These are phyloP conservation scores for Microtus montanus DNA, from an alignment of 2,113 vertebrate species.

Conservation along the genomic window DNA sequence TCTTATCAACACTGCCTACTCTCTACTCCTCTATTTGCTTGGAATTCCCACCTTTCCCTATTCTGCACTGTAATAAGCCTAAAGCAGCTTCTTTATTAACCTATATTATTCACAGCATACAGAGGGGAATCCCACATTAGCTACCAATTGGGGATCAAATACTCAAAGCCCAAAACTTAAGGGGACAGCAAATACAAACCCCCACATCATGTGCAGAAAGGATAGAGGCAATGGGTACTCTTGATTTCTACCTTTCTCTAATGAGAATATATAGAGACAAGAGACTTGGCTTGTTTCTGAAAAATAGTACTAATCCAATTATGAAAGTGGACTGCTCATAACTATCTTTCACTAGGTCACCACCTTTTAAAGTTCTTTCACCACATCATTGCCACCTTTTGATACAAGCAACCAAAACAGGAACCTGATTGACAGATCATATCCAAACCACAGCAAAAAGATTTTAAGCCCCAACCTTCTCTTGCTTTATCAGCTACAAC, in stretches of 20 bases:
- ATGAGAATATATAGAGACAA: background rate
- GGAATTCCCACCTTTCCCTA: no score
- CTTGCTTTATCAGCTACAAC: no score
- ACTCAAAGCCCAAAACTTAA: background rate
- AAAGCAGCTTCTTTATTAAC: no score
- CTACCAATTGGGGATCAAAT: no score
- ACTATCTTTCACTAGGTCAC: background rate
- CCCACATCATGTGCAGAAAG: background rate
- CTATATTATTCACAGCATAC: no score
- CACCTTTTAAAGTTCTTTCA: background rate
- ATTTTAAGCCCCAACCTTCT: no score
- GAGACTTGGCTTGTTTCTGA: background rate
- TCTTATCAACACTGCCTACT: no score
- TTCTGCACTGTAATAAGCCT: no score
- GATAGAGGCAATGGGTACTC: background rate
- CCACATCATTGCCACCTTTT: background rate
- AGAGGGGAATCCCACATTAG: no score
- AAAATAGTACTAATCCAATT: background rate
- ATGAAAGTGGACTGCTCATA: background rate
- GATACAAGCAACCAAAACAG: background rate
- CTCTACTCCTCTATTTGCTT: no score
- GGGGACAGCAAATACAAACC: background rate
- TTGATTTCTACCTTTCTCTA: background rate
- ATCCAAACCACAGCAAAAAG: background rate
- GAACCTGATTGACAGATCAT: background rate